phyloP scores from a whole-genome alignment of 2,888 invertebrate species.

The Agonopterix arenella region DNA sequence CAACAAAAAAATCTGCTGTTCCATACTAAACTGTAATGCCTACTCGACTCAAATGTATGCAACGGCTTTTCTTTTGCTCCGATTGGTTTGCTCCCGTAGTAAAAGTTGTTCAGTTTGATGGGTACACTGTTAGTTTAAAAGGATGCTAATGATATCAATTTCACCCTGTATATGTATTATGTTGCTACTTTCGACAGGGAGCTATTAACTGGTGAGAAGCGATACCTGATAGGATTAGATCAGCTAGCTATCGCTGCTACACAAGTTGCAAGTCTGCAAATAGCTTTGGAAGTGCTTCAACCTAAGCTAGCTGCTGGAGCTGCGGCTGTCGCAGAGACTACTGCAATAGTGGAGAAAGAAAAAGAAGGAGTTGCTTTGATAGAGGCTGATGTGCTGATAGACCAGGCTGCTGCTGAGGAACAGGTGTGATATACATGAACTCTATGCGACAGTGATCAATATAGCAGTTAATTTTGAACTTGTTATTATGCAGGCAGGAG shows the following conservation, averaged over 20 bases:
- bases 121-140: too few species aligned
- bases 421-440: constrained; percentile 63
- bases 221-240: constrained; percentile 91
- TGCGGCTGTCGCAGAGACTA: constrained; percentile 90
- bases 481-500: constrained; percentile 61
- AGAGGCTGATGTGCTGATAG: constrained; percentile 86
- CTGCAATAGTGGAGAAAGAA: constrained; percentile 91
- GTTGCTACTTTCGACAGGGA: constrained; percentile 59
- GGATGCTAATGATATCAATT: too few species aligned
- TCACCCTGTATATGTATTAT: too few species aligned
- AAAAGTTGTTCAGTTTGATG: too few species aligned
- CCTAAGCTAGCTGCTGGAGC: constrained; percentile 92
- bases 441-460: too few species aligned
- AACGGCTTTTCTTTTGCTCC: too few species aligned
- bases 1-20: too few species aligned
- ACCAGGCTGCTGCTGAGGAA: constrained; percentile 87
- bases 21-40: too few species aligned
- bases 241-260: constrained; percentile 90
- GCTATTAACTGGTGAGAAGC: constrained; percentile 80
- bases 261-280: constrained; percentile 88
- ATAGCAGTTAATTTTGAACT: too few species aligned
- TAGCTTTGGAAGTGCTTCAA: constrained; percentile 88
- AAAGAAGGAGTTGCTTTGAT: constrained; percentile 90
- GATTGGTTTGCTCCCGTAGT: too few species aligned
- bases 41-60: too few species aligned